phyloP scores from a whole-genome alignment of 2,113 vertebrate species.

The Nyctereutes procyonoides region DNA sequence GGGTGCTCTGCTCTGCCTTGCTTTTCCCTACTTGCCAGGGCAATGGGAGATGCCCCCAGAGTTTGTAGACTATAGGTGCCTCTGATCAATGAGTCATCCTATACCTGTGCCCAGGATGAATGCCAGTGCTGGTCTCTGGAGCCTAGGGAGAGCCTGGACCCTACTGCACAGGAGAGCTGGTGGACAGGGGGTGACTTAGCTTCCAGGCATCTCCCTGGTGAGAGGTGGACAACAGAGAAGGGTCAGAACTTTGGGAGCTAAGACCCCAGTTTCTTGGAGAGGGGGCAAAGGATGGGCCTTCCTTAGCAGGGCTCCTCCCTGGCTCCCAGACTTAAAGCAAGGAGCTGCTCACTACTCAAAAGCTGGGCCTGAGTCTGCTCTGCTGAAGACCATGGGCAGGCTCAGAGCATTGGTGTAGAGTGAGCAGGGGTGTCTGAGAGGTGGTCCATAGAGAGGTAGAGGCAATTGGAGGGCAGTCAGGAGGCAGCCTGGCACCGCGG shows the following conservation, averaged over 20 bases:
- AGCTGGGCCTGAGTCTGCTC: not conserved
- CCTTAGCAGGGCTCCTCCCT: not conserved
- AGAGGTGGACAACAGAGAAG: not conserved
- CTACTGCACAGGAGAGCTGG: not conserved
- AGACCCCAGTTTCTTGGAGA: not conserved
- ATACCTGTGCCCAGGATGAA: not conserved
- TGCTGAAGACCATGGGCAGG: not conserved
- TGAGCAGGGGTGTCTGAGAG: not conserved
- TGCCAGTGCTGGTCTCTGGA: not conserved
- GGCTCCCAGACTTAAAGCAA: not conserved
- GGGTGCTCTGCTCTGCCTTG: not conserved
- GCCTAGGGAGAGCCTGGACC: not conserved
- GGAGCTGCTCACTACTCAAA: not conserved
- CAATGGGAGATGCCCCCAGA: not conserved
- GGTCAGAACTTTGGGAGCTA: not conserved
- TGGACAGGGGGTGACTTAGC: not conserved
- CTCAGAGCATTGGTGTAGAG: not conserved
- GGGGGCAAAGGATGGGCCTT: not conserved
- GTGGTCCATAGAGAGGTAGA: accelerated
- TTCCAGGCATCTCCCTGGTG: not conserved
- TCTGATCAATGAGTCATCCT: not conserved
- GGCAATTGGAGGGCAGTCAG: accelerated
- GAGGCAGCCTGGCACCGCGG: accelerated
- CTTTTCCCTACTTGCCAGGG: not conserved
- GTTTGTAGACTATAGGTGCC: not conserved